These are phyloP conservation scores for Cichlasoma orientale DNA, from an alignment of 2,797 vertebrate genomes.

Conservation along the genomic window DNA sequence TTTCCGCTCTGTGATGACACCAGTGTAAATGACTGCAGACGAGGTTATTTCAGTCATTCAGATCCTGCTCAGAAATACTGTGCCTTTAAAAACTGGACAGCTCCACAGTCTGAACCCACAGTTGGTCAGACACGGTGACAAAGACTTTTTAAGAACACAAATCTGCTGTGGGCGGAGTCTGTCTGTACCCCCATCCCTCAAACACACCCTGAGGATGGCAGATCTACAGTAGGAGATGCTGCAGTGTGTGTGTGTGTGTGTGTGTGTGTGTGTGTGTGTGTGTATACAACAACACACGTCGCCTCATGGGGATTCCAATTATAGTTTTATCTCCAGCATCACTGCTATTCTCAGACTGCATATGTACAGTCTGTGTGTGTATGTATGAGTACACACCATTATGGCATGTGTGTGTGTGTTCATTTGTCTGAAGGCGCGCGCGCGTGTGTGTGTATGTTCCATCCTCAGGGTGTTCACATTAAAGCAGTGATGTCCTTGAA, in stretches of 20 bases:
- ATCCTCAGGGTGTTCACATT: conserved; percentile 57
- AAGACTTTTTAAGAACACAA: conserved; percentile 19
- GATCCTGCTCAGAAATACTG: background rate
- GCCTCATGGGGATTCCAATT: conserved; percentile 56
- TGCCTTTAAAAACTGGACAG: background rate
- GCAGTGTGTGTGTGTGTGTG: conserved; percentile 14
- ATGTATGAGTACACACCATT: background rate
- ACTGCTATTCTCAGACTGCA: conserved; percentile 38
- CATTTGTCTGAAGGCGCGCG: background rate
- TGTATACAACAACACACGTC: conserved; percentile 43
- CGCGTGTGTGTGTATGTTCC: background rate
- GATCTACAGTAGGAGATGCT: conserved; percentile 6
- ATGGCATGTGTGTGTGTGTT: background rate
- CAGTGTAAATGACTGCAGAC: too few relatives aligned
- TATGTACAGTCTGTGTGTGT: conserved; percentile 23
- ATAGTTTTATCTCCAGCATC: conserved; percentile 52
- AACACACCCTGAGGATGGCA: background rate
- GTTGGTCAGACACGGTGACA: background rate
- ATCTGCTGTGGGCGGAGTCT: conserved; percentile 10
- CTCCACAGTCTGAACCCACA: background rate
- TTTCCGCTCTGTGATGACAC: background rate
- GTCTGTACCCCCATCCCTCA: background rate
- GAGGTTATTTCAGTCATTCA: background rate
- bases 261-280: conserved; percentile 6
- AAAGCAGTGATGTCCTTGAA: conserved; percentile 71